Conservation (phyloP, 1,140 invertebrate genomes). For the Hetaerina americana region DNA sequence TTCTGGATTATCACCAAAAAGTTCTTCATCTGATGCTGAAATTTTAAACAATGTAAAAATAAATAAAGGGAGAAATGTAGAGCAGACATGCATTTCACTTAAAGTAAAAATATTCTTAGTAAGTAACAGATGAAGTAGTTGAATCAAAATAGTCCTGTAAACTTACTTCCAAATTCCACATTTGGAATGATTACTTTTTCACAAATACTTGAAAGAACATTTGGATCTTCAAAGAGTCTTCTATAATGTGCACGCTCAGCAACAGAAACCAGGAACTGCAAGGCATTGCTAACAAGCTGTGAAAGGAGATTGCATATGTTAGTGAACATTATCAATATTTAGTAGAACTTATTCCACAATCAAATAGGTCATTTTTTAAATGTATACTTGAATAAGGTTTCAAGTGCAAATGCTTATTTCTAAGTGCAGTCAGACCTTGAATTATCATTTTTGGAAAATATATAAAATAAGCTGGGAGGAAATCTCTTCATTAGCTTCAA, state of each 20-base stretch:
- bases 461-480: too few species aligned
- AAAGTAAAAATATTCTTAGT: neutral
- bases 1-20: constrained; percentile 96
- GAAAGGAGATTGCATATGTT: constrained; percentile 21
- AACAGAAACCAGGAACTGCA: constrained; percentile 88
- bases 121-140: constrained; percentile 9
- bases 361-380: too few species aligned
- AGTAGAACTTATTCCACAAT: constrained; percentile 12
- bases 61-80: neutral
- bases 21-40: constrained; percentile 80
- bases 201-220: constrained; percentile 80
- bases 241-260: constrained; percentile 82
- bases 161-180: constrained; percentile 81
- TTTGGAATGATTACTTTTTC: constrained; percentile 97
- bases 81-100: neutral
- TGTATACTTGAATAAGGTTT: too few species aligned
- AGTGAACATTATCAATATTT: constrained; percentile 10
- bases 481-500: too few species aligned
- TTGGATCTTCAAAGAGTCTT: constrained; percentile 75
- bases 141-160: neutral
- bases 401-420: too few species aligned
- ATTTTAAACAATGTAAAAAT: constrained; percentile 18
- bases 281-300: constrained; percentile 86
- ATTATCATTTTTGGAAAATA: too few species aligned
- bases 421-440: too few species aligned